Percentiles rank a stretch among this genome's conserved stretches.
Conservation (phyloP, 2,797 vertebrate species). For the Graptemys geographica region DNA sequence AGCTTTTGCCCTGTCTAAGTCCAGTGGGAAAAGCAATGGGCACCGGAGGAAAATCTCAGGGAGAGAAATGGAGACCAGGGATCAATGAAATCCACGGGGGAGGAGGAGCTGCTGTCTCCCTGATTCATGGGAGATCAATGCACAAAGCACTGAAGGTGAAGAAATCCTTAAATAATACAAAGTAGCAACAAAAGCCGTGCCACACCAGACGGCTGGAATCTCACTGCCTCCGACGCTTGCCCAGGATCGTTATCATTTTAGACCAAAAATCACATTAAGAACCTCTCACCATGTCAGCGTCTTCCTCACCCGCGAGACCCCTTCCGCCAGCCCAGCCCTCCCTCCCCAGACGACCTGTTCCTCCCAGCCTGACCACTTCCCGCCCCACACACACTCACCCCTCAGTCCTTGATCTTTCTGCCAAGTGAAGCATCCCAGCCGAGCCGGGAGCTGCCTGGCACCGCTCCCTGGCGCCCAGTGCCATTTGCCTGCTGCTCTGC, state of each 20-base stretch:
- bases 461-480: background rate
- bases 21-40: background rate
- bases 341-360: background rate
- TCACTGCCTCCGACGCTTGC: background rate
- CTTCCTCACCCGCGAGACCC: background rate
- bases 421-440: background rate
- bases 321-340: background rate
- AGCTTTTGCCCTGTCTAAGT: too few species aligned
- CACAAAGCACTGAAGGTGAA: background rate
- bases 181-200: background rate
- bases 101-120: rapidly evolving
- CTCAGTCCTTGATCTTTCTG: background rate
- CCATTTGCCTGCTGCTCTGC: background rate
- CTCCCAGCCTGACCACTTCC: background rate
- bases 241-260: background rate
- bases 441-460: background rate
- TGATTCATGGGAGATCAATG: background rate
- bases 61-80: background rate
- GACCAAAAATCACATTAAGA: background rate
- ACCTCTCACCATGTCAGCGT: background rate
- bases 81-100: background rate
- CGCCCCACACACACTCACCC: background rate
- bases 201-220: background rate
- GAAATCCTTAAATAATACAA: background rate
- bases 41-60: background rate